These are phyloP conservation scores for Acanthosepion pharaonis DNA, from an alignment of 2,888 invertebrate species.

Conservation along the genomic window DNA sequence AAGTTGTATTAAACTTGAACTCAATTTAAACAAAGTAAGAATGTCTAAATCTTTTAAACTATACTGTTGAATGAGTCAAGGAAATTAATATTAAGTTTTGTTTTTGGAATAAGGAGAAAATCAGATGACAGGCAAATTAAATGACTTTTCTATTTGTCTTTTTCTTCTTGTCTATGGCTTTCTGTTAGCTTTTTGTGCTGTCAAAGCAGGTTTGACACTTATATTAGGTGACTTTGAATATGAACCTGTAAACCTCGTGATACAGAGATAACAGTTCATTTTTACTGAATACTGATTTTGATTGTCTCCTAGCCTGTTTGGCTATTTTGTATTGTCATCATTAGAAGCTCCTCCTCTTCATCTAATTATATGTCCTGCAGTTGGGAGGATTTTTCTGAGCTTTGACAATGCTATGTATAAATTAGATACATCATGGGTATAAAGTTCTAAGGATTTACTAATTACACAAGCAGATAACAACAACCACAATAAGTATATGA, in stretches of 20 bases:
- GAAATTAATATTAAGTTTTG: background rate
- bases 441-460: background rate
- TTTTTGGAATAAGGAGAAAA: background rate
- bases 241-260: constrained; percentile 15
- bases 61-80: background rate
- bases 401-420: constrained; percentile 45
- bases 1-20: background rate
- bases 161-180: background rate
- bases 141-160: background rate
- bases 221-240: background rate
- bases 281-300: background rate
- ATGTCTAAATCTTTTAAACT: background rate
- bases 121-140: background rate
- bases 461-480: background rate
- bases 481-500: background rate
- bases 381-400: constrained; percentile 46
- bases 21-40: background rate
- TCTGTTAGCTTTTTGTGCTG: background rate
- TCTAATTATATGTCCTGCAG: constrained; percentile 37
- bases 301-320: constrained; percentile 13
- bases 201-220: background rate
- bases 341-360: background rate
- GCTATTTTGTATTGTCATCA: background rate
- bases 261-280: background rate
- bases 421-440: background rate